Evolutionary conservation across 1,140 invertebrate species (phyloP).

Genomic region (Bombus superbus): DNA sequence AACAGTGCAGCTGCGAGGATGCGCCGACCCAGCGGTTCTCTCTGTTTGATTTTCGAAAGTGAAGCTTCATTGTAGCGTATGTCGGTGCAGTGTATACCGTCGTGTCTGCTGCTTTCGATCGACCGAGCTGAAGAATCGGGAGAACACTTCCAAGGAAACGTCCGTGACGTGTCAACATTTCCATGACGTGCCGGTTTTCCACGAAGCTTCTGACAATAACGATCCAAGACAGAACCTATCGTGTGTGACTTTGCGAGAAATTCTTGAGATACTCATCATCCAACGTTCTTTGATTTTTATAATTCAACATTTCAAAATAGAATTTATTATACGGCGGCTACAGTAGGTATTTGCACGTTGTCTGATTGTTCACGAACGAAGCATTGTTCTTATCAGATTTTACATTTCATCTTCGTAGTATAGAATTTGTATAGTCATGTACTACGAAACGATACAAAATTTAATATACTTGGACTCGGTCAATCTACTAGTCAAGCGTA

Average conservation of each 20-base stretch:
- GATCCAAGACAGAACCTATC: neutral
- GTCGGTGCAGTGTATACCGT: conserved; percentile 40
- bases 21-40: conserved; percentile 57
- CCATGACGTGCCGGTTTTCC: neutral
- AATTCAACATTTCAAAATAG: neutral
- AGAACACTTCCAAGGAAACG: conserved; percentile 26
- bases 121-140: conserved; percentile 40
- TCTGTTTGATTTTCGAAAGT: conserved; percentile 81
- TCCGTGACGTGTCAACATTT: neutral
- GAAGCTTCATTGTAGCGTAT: conserved; percentile 71
- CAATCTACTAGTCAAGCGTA: too few relatives aligned
- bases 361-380: too few relatives aligned
- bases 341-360: too few relatives aligned
- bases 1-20: conserved; percentile 74
- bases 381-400: too few relatives aligned
- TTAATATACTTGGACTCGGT: too few relatives aligned
- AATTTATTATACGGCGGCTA: too few relatives aligned
- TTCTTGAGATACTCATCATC: neutral
- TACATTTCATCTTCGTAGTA: too few relatives aligned
- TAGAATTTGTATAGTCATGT: too few relatives aligned
- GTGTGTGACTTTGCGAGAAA: neutral
- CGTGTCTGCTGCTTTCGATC: conserved; percentile 24
- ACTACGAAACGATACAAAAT: too few relatives aligned
- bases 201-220: neutral
- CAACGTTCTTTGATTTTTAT: neutral